These are phyloP conservation scores for Lepisosteus osseus DNA, from an alignment of 2,113 vertebrate genomes.

Conservation along the genomic window DNA sequence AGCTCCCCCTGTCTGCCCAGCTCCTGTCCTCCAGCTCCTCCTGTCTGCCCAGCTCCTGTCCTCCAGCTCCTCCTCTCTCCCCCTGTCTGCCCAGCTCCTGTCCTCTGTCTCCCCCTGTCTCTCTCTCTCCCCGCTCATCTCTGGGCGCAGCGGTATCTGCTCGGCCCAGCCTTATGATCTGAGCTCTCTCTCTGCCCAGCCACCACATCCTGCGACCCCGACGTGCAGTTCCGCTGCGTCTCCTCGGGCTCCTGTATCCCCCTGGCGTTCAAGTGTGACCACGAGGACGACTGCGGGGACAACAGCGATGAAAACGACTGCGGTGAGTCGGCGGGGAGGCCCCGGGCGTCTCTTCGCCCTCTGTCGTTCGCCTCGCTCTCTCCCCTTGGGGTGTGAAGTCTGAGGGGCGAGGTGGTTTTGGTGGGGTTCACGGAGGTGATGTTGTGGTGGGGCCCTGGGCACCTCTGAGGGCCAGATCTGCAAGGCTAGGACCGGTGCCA, in stretches of 20 bases:
- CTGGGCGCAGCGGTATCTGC: too few relatives aligned
- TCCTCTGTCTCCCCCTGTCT: background rate
- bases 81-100: background rate
- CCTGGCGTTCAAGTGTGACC: constrained; percentile 93
- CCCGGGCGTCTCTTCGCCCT: background rate
- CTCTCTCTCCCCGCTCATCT: background rate
- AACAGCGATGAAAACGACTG: constrained; percentile 93
- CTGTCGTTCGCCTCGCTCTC: background rate
- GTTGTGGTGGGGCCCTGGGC: too few relatives aligned
- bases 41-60: background rate
- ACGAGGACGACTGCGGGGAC: constrained; percentile 94
- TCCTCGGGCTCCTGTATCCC: constrained; percentile 91
- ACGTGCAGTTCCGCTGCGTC: constrained; percentile 89
- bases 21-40: background rate
- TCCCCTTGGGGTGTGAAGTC: too few relatives aligned
- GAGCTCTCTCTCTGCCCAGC: constrained; percentile 52
- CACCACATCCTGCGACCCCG: constrained; percentile 79
- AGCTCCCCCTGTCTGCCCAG: background rate
- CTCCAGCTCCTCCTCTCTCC: background rate
- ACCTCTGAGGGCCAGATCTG: too few relatives aligned
- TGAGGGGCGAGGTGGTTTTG: too few relatives aligned
- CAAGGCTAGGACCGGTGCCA: too few relatives aligned
- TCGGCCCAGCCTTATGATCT: background rate
- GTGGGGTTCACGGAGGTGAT: too few relatives aligned
- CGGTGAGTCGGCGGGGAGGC: constrained; percentile 59